Evolutionary conservation across 2,888 invertebrate species (phyloP), one percentile per base, ranked within the genome.

Genomic region (Hartigia nigra): DNA sequence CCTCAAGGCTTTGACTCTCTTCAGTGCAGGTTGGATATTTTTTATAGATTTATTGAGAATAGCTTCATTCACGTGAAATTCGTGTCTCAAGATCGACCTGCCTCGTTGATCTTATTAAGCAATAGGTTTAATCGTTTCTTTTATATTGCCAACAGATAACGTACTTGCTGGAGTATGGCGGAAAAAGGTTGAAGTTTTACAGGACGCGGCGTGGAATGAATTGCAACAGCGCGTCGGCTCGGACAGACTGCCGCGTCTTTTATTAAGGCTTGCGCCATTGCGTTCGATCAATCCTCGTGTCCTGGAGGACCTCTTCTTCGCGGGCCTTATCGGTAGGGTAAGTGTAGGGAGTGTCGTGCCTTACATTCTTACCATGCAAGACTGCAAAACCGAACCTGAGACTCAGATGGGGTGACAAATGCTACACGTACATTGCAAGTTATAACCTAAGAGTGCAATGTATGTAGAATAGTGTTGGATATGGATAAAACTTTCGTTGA

Each of bases 281-380:
- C 93, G 96, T 84, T 94, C 95, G 84, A 95, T 96, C 90, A 94
- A 96, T 79, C 95, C 96, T 2, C 92, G 95, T 23, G 94, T 96
- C 81, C 93, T 98, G 77, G 98, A 98, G 91, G 98, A 98, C 89
- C 93, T 98, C 78, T 98, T 98, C 93, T 98, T 98, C 90, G 96
- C 97, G 4, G 97, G 97, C 76, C 94, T 98, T 81, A 95, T 98
- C 75, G 98, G 98, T 9, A 97, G 96, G 91, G 97, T 99, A 86
- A 97, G 98, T 92, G 98, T 99, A 81, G 98, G 99, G 89, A 97
- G 96, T 89, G 97, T 99, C 85, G 96, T 99, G 91, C 98, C 98
- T 37, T 98, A 96, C 87, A 96, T 99, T 89, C 94, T 99, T 85
- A 95, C 88, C 81, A 91, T 91, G 91, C 90, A 90, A 86, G 91